A percentile compares a stretch with the other conserved stretches of the same genome.
phyloP scores from a whole-genome alignment of 2,797 vertebrate genomes.

The Poliocrania exsul region DNA sequence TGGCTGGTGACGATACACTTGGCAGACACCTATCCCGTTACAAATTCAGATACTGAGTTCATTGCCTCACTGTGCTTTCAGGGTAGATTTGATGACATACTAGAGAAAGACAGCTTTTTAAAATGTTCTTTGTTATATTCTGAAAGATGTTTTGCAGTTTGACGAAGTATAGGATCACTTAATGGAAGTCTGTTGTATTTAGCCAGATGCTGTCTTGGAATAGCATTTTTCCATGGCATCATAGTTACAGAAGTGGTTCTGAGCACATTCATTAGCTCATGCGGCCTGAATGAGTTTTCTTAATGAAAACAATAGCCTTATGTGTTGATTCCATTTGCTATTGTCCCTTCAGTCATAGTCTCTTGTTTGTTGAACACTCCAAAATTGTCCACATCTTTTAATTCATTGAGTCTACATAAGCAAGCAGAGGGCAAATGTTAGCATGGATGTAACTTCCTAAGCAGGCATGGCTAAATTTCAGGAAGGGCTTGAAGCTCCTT shows the following conservation, averaged over 20 bases:
- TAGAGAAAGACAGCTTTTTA: conserved; percentile 47
- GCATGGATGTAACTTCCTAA: accelerated
- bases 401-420: not conserved
- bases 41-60: conserved; percentile 34
- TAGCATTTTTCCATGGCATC: conserved; percentile 69
- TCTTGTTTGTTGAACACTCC: not conserved
- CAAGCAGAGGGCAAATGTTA: not conserved
- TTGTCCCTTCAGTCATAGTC: not conserved
- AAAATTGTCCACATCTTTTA: not conserved
- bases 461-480: not conserved
- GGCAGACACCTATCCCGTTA: conserved; percentile 50
- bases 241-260: conserved; percentile 58
- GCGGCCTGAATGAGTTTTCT: not conserved
- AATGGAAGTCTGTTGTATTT: conserved; percentile 55
- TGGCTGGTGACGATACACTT: conserved; percentile 45
- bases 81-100: conserved; percentile 45
- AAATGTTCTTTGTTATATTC: conserved; percentile 41
- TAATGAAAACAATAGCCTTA: conserved; percentile 7
- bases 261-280: conserved; percentile 42
- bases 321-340: not conserved
- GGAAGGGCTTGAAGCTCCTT: not conserved
- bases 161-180: conserved; percentile 32
- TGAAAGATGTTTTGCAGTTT: conserved; percentile 48
- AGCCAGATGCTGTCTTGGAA: conserved; percentile 70
- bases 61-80: conserved; percentile 23